Percentiles rank a stretch among this genome's conserved stretches.
phyloP scores from a whole-genome alignment of 2,888 invertebrate species.

The Linyphia triangularis region DNA sequence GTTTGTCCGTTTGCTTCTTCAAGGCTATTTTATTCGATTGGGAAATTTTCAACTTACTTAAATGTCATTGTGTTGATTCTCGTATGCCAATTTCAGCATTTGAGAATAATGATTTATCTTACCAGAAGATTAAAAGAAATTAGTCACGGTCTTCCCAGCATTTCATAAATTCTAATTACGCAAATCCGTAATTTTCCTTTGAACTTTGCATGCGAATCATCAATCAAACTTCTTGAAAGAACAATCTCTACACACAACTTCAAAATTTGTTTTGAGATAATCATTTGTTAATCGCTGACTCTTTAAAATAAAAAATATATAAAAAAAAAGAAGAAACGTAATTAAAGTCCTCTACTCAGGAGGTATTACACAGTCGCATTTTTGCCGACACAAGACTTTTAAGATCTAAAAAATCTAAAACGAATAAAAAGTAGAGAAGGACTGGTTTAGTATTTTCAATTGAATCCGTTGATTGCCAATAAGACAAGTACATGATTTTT shows the following conservation, averaged over 20 bases:
- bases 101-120: not conserved
- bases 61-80: not conserved
- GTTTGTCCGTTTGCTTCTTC: not conserved
- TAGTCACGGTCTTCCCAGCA: not conserved
- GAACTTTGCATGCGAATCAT: not conserved
- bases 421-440: not conserved
- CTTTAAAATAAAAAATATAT: no score
- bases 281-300: not conserved
- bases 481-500: not conserved
- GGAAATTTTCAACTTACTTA: not conserved
- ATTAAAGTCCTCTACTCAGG: not conserved
- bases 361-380: not conserved
- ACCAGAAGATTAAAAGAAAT: not conserved
- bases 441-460: not conserved
- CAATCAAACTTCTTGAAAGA: not conserved
- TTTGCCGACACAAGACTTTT: not conserved
- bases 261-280: not conserved
- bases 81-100: not conserved
- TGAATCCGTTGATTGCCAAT: not conserved
- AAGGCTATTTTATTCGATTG: not conserved
- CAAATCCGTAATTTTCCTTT: not conserved
- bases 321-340: not conserved
- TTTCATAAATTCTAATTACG: not conserved
- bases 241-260: not conserved
- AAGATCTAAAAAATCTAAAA: not conserved